Evolutionary conservation across 2,888 invertebrate species (phyloP), one percentile per base, ranked within the genome.

Genomic region (Neoaliturus tenellus): DNA sequence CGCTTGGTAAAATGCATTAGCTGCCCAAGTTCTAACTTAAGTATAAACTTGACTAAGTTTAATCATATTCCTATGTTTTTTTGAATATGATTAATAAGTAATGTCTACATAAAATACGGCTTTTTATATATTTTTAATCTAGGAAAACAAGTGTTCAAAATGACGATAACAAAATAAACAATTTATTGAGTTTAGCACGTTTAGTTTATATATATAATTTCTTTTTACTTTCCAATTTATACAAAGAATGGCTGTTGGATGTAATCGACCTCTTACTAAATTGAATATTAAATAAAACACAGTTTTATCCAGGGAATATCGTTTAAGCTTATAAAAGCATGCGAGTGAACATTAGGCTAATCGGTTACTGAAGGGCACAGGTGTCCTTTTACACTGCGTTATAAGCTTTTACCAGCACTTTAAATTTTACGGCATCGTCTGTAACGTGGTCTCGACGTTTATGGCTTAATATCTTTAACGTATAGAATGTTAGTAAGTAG

Each of bases 331-430:
- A 75, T 75, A 75, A 75, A 75, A 75, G 44, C 48, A 17, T 5
- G 28, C 35, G 39, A 14, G 44, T 28, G 44, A 25, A 44, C 75
- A 75, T 75, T 75, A 75, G 48, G 44, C 44, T 75, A 75, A 75
- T 75, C 75, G 75, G 23, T n/a, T 28, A 39, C 28, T 17, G 8
- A 3, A 44, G 48, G 75, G 75, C 35, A 28, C 75, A 75, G 75
- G 75, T 75, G 75, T 75, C 75, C 44, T 23, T 44, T 69, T 69
- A 69, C 69, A 39, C 69, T 39, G 23, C 69, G 69, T 69, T 75
- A 44, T 75, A 44, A 75, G 75, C 75, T 75, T 75, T 75, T 75
- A 75, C 75, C 75, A 17, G 44, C 44, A 44, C 75, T 75, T 31
- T 48, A 48, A 75, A 71, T 71, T 39, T 71, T 71, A 39, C 33